Evolutionary conservation across 2,797 vertebrate genomes (phyloP).

Genomic region (Spondyliosoma cantharus): DNA sequence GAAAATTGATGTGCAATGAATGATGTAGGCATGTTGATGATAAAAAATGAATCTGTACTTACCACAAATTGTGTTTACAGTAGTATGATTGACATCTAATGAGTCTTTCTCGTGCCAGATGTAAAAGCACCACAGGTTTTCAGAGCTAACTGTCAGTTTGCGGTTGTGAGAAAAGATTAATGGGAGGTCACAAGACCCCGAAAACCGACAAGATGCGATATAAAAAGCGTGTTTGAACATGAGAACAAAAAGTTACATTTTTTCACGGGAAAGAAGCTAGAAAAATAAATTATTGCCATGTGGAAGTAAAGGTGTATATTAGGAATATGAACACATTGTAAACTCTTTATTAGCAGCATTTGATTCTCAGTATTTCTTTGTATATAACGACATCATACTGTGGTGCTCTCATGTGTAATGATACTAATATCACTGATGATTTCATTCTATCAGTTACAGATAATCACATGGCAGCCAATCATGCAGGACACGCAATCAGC

Average conservation of each 20-base stretch:
- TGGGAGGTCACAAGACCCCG: background rate
- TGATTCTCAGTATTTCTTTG: background rate
- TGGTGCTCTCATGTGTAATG: background rate
- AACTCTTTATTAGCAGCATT: conserved; percentile 8
- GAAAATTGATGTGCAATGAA: conserved; percentile 42
- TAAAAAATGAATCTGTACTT: conserved; percentile 46
- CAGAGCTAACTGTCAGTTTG: conserved; percentile 18
- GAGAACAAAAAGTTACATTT: background rate
- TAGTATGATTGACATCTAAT: conserved; percentile 60
- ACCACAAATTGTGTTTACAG: conserved; percentile 56
- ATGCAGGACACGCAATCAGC: conserved; percentile 78
- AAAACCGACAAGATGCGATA: conserved; percentile 21
- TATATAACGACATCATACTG: background rate
- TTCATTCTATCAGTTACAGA: conserved; percentile 66
- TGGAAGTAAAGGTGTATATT: conserved; percentile 29
- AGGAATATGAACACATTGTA: conserved; percentile 11
- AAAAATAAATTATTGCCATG: conserved; percentile 34
- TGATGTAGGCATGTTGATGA: conserved; percentile 43
- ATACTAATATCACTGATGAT: background rate
- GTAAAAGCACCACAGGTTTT: conserved; percentile 18
- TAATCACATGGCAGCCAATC: conserved; percentile 67
- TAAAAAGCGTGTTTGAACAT: conserved; percentile 18
- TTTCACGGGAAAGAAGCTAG: conserved; percentile 5
- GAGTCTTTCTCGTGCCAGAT: conserved; percentile 46
- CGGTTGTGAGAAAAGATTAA: conserved; percentile 26